A percentile compares a stretch with the other conserved stretches of the same genome.
phyloP scores from a whole-genome alignment of 2,113 vertebrate genomes.

The Equus quagga region DNA sequence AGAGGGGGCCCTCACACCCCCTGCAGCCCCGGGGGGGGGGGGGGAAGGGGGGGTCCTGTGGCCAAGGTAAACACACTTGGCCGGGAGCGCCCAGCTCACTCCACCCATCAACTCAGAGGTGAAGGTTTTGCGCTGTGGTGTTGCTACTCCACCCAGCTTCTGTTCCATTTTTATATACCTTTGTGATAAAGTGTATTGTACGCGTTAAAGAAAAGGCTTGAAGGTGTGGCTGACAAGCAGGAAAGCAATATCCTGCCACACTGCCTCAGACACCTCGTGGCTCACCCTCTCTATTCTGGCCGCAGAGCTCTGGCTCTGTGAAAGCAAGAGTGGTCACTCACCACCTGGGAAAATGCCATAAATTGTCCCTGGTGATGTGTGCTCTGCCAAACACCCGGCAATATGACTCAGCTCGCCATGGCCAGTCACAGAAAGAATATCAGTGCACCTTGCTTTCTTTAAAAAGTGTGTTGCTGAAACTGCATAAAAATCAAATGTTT shows the following conservation, averaged over 20 bases:
- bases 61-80: constrained; percentile 76
- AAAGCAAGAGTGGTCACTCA: constrained; percentile 42
- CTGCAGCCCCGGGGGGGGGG: too few relatives aligned
- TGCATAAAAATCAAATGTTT: constrained; percentile 30
- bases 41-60: neutral
- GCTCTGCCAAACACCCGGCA: constrained; percentile 37
- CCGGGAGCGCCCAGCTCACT: constrained; percentile 6
- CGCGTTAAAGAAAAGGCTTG: constrained; percentile 55
- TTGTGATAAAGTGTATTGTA: constrained; percentile 79
- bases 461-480: neutral
- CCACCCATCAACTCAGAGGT: constrained; percentile 58
- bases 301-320: neutral
- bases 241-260: constrained; percentile 71
- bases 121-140: constrained; percentile 51
- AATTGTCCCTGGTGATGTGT: constrained; percentile 24
- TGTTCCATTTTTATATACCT: constrained; percentile 79
- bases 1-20: neutral
- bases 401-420: constrained; percentile 38
- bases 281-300: neutral
- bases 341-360: constrained; percentile 63
- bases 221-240: constrained; percentile 75
- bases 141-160: constrained; percentile 75
- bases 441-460: constrained; percentile 17
- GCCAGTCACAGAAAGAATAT: constrained; percentile 16
- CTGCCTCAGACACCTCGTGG: constrained; percentile 13